These are phyloP conservation scores for Phyllopteryx taeniolatus DNA, from an alignment of 2,113 vertebrate genomes.

Conservation along the genomic window DNA sequence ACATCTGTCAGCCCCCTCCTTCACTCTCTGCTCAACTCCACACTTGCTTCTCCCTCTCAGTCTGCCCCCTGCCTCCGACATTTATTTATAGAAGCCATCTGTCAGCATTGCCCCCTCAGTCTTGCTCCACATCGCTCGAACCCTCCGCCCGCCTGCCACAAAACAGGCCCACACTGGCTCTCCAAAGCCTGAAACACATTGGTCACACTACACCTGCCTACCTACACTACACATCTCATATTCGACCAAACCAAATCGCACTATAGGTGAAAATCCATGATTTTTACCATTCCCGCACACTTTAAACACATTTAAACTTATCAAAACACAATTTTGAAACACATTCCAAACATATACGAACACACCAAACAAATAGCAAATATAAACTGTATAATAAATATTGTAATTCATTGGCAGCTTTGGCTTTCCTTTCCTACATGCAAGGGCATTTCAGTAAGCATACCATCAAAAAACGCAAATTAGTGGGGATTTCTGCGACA, in stretches of 20 bases:
- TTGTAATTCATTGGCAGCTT: too few species aligned
- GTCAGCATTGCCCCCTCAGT: slow-evolving; percentile 47
- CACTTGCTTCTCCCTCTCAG: not conserved
- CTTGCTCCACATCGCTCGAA: slow-evolving; percentile 30
- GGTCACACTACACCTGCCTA: slow-evolving; percentile 20
- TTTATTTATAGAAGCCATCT: slow-evolving; percentile 77
- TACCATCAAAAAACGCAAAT: too few species aligned
- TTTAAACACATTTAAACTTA: too few species aligned
- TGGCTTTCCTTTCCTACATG: too few species aligned
- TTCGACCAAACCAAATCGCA: not conserved
- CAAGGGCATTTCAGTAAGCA: too few species aligned
- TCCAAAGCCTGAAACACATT: slow-evolving; percentile 17
- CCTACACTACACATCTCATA: slow-evolving; percentile 26
- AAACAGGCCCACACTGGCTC: slow-evolving; percentile 12
- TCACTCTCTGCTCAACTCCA: not conserved
- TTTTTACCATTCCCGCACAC: not conserved
- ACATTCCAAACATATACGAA: too few species aligned
- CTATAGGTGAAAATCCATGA: too few species aligned
- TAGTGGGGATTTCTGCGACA: too few species aligned
- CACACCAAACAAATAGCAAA: too few species aligned
- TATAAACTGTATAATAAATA: too few species aligned
- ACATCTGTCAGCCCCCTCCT: slow-evolving; percentile 33
- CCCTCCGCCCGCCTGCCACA: not conserved
- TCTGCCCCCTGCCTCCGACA: slow-evolving; percentile 47
- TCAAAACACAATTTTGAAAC: too few species aligned